Conservation (phyloP, 2,797 vertebrate species). For the Natrix natrix region DNA sequence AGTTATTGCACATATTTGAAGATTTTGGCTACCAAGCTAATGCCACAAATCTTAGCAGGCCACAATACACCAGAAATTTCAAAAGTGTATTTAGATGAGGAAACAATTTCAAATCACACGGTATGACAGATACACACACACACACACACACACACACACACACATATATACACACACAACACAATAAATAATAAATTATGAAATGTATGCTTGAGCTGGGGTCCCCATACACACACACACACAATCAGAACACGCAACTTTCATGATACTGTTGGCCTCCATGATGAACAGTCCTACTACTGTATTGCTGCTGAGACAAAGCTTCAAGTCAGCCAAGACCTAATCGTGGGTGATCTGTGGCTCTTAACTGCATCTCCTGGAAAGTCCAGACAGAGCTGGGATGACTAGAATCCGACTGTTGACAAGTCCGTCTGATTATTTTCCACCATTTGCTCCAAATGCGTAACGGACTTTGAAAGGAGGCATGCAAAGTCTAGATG, state of each 20-base stretch:
- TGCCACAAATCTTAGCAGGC: no score
- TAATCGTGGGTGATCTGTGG: neutral
- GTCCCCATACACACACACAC: neutral
- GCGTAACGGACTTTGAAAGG: neutral
- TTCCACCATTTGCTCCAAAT: neutral
- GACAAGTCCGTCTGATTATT: neutral
- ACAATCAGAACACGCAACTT: neutral
- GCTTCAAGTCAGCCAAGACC: neutral
- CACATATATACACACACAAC: no score
- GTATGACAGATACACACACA: no score
- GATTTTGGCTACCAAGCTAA: no score
- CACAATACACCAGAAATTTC: no score
- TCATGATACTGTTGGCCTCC: neutral
- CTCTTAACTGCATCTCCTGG: neutral
- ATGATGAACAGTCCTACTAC: neutral
- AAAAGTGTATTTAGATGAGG: no score
- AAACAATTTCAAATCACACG: no score
- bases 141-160: no score
- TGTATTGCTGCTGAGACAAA: neutral
- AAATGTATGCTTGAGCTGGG: neutral
- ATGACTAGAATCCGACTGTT: neutral
- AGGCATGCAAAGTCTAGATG: neutral
- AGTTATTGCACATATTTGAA: no score
- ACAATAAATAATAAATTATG: neutral
- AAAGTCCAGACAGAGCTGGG: neutral